These are phyloP conservation scores for Chromoteleia sp. DNA, from an alignment of 2,888 invertebrate genomes.

Conservation along the genomic window DNA sequence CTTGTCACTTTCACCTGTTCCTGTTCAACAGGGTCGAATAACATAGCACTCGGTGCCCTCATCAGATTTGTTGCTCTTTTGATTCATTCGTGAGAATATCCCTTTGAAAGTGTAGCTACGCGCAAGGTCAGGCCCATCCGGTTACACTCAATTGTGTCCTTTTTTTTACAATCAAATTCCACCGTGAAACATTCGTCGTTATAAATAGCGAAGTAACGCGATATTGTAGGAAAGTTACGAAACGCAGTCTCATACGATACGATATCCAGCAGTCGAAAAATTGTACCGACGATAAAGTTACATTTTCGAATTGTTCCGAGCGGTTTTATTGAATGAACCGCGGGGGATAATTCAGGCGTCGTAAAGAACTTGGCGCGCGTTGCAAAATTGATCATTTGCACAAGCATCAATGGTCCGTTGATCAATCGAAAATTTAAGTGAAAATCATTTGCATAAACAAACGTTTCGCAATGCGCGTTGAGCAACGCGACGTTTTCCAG, in stretches of 20 bases:
- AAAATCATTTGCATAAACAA: constrained; percentile 61
- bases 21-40: constrained; percentile 70
- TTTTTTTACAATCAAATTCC: constrained; percentile 7
- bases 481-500: constrained; percentile 33
- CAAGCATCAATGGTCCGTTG: constrained; percentile 23
- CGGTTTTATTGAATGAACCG: too few relatives aligned
- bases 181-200: constrained; percentile 6
- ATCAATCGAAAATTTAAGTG: constrained; percentile 49
- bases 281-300: constrained; percentile 38
- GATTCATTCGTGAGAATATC: constrained; percentile 44
- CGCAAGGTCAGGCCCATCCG: constrained; percentile 53
- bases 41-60: constrained; percentile 61
- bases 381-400: constrained; percentile 27
- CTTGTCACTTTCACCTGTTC: constrained; percentile 82
- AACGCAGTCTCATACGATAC: constrained; percentile 32
- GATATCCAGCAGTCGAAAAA: constrained; percentile 37
- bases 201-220: constrained; percentile 28
- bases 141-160: constrained; percentile 13
- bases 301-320: constrained; percentile 21
- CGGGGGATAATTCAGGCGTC: too few relatives aligned
- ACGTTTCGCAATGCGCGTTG: constrained; percentile 39
- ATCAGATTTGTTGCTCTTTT: constrained; percentile 52
- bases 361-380: not conserved
- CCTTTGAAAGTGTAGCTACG: constrained; percentile 37
- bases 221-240: constrained; percentile 40